These are phyloP conservation scores for Aurelia aurita DNA, from an alignment of 30 jellyfish, hydroid and myxozoan genomes.

Conservation along the genomic window DNA sequence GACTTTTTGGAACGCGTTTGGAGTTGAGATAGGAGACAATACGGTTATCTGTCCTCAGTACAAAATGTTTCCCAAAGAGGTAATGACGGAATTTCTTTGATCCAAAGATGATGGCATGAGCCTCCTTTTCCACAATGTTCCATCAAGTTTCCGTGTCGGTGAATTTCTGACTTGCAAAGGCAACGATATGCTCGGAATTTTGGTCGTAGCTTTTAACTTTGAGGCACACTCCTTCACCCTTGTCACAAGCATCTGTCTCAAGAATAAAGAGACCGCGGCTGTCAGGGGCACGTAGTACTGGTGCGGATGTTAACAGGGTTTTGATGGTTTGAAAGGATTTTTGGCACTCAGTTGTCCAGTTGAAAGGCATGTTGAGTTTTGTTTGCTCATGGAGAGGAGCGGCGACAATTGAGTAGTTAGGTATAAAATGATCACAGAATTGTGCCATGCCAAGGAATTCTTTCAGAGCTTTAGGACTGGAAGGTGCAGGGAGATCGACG, in stretches of 20 bases:
- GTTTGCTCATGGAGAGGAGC: background rate
- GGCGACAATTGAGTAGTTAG: background rate
- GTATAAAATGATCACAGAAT: slow-evolving; percentile 7
- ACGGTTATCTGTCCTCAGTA: slow-evolving; percentile 31
- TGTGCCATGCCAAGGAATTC: slow-evolving; percentile 3
- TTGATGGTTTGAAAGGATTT: too few species aligned
- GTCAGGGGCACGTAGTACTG: slow-evolving; percentile 14
- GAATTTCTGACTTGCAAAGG: slow-evolving; percentile 15
- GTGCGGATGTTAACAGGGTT: background rate
- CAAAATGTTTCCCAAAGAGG: slow-evolving; percentile 41
- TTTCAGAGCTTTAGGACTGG: background rate
- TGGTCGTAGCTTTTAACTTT: too few species aligned
- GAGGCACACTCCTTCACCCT: too few species aligned
- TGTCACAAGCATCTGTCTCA: too few species aligned
- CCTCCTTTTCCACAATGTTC: slow-evolving; percentile 10
- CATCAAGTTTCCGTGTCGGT: background rate
- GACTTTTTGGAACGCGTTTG: slow-evolving; percentile 16
- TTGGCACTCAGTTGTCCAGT: too few species aligned
- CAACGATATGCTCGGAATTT: too few species aligned
- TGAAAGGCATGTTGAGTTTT: too few species aligned
- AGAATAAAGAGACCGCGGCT: slow-evolving; percentile 6
- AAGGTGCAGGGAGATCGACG: background rate
- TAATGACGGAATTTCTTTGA: background rate
- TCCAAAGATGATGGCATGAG: slow-evolving; percentile 12
- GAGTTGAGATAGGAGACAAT: slow-evolving; percentile 17